phyloP scores from a whole-genome alignment of 2,888 invertebrate genomes.

The Dysmachus trigonus region DNA sequence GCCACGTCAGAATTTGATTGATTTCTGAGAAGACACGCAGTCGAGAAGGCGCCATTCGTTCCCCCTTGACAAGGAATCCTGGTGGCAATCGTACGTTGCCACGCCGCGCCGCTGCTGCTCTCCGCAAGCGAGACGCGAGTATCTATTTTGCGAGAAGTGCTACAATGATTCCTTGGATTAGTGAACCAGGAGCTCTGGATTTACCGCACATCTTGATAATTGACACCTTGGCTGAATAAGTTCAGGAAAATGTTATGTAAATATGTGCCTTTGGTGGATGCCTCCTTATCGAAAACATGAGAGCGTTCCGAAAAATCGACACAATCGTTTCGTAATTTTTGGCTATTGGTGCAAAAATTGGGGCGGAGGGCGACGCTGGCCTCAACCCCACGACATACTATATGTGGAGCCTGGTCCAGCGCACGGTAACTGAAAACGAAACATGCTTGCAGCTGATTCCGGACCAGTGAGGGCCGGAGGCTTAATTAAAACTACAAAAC shows the following conservation, averaged over 20 bases:
- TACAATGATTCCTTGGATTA: background rate
- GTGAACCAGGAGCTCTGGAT: background rate
- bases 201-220: slow-evolving; percentile 3
- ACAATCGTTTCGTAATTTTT: slow-evolving; percentile 6
- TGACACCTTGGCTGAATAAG: background rate
- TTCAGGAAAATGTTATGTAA: background rate
- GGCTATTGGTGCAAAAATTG: slow-evolving; percentile 7
- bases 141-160: background rate
- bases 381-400: background rate
- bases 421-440: background rate
- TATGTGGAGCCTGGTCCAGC: background rate
- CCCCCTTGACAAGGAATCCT: background rate
- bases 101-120: background rate
- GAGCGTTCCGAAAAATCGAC: background rate
- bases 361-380: background rate
- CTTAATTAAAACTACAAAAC: slow-evolving; percentile 27
- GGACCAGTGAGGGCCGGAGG: background rate
- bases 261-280: background rate
- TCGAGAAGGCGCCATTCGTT: background rate
- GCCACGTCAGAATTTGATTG: slow-evolving; percentile 23
- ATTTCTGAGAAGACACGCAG: background rate
- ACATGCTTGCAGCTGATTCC: slow-evolving; percentile 4
- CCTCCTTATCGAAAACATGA: background rate
- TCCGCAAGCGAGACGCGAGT: background rate
- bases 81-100: background rate